Evolutionary conservation across 2,113 vertebrate genomes (phyloP).

Genomic region (Ranitomeya imitator): DNA sequence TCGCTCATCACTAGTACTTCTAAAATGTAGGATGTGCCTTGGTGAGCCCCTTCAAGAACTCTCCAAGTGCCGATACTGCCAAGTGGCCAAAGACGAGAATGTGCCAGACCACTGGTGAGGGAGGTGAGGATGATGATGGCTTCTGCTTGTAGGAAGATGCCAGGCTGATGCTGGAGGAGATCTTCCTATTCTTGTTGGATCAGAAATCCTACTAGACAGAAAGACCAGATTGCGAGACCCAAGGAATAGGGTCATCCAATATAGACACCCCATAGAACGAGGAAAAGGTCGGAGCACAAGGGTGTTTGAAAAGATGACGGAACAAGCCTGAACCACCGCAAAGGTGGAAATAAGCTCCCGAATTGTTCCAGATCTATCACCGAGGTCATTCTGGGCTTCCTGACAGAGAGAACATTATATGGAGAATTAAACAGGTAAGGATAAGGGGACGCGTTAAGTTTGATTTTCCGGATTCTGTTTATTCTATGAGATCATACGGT

Average conservation of each 20-base stretch:
- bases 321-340: background rate
- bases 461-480: slow-evolving; percentile 19
- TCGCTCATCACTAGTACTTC: too few species aligned
- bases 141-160: too few species aligned
- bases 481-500: slow-evolving; percentile 46
- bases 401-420: slow-evolving; percentile 10
- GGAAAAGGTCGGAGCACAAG: background rate
- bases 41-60: too few species aligned
- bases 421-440: background rate
- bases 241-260: too few species aligned
- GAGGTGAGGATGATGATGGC: too few species aligned
- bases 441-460: slow-evolving; percentile 1
- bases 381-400: slow-evolving; percentile 3
- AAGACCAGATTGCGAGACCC: too few species aligned
- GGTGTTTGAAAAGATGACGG: background rate
- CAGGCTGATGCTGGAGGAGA: too few species aligned
- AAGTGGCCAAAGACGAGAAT: too few species aligned
- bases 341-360: background rate
- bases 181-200: background rate
- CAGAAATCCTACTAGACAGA: background rate
- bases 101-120: too few species aligned
- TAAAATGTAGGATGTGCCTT: too few species aligned
- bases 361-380: slow-evolving; percentile 1
- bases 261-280: background rate
- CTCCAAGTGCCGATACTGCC: too few species aligned